Conservation (phyloP, 1,140 invertebrate genomes). For the Spodoptera litura region DNA sequence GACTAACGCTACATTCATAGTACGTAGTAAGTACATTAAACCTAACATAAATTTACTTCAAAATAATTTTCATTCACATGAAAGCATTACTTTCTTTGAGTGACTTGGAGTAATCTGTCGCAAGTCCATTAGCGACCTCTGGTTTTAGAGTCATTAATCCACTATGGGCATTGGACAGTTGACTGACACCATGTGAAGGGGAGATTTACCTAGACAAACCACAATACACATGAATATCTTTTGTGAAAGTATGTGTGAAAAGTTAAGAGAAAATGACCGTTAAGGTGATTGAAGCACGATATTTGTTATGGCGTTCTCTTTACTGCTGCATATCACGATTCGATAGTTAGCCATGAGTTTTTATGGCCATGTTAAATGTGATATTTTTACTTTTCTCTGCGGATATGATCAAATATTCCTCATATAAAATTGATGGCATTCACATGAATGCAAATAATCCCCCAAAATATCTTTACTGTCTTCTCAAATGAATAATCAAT, state of each 20-base stretch:
- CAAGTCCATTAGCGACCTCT: conserved; percentile 35
- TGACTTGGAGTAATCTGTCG: conserved; percentile 7
- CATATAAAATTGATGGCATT: conserved; percentile 1
- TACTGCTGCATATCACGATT: conserved; percentile 32
- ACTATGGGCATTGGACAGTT: conserved; percentile 29
- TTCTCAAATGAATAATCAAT: too few species aligned
- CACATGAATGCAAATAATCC: not conserved
- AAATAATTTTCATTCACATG: conserved; percentile 10
- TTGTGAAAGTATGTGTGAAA: conserved; percentile 41
- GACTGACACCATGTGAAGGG: conserved; percentile 32
- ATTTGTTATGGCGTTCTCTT: conserved; percentile 26
- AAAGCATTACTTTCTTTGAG: conserved; percentile 24
- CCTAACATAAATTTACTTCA: not conserved
- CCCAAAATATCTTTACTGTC: too few species aligned
- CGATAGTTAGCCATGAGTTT: conserved; percentile 34
- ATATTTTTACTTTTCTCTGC: conserved; percentile 12
- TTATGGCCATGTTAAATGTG: conserved; percentile 24
- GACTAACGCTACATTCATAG: not conserved
- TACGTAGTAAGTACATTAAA: not conserved
- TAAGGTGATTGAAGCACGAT: conserved; percentile 26
- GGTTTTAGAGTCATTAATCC: conserved; percentile 32
- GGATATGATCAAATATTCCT: not conserved
- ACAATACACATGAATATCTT: conserved; percentile 42
- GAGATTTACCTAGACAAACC: not conserved
- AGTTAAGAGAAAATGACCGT: conserved; percentile 30